Evolutionary conservation across 2,797 vertebrate genomes (phyloP).

Genomic region (Pygocentrus nattereri): DNA sequence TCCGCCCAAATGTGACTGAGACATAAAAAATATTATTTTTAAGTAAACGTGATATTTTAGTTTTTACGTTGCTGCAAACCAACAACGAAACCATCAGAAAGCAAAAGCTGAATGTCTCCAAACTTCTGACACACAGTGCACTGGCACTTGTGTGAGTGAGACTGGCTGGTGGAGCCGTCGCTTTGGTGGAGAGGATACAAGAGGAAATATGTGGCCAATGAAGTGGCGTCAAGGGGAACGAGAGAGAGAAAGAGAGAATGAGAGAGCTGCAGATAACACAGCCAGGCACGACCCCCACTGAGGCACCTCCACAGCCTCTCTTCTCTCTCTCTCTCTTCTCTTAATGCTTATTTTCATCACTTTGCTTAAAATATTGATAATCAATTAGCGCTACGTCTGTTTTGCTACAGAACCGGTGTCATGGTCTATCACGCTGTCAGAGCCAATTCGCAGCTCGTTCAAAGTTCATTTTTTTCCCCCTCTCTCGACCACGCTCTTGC

Average conservation of each 20-base stretch:
- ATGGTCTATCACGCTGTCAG: slow-evolving; percentile 97
- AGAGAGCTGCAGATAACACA: slow-evolving; percentile 38
- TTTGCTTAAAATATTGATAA: slow-evolving; percentile 99
- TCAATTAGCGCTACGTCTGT: slow-evolving; percentile 99
- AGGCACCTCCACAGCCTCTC: slow-evolving; percentile 54
- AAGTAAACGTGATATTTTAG: too few species aligned
- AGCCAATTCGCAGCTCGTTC: slow-evolving; percentile 95
- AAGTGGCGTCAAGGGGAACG: slow-evolving; percentile 6
- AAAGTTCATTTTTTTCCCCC: slow-evolving; percentile 91
- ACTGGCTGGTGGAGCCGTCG: background rate
- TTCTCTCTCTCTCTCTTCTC: slow-evolving; percentile 77
- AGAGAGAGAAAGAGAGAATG: slow-evolving; percentile 32
- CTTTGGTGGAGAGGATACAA: background rate
- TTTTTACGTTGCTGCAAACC: background rate
- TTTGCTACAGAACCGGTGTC: slow-evolving; percentile 98
- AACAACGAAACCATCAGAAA: background rate
- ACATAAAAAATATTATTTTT: too few species aligned
- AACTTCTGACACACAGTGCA: background rate
- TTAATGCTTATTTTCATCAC: slow-evolving; percentile 99
- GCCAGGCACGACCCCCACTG: background rate
- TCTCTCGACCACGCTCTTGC: slow-evolving; percentile 58
- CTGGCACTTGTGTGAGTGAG: background rate
- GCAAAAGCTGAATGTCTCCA: background rate
- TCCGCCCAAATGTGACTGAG: too few species aligned
- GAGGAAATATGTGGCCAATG: background rate